Evolutionary conservation across 2,888 invertebrate genomes (phyloP).

Genomic region (Rotaria sp.): DNA sequence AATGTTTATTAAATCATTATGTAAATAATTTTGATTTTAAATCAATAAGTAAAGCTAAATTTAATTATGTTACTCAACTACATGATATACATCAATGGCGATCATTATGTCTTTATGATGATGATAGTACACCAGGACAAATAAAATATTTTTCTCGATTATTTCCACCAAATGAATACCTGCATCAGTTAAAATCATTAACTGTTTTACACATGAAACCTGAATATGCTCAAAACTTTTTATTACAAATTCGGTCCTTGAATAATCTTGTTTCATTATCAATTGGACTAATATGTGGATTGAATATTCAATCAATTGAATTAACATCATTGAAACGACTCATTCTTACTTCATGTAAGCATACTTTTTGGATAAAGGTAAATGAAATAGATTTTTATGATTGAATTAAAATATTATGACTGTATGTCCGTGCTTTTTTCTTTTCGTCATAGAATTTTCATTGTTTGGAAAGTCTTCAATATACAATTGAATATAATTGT

Average conservation of each 20-base stretch:
- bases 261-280: conserved; percentile 2
- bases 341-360: background rate
- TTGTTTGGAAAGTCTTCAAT: background rate
- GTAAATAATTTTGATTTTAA: background rate
- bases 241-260: background rate
- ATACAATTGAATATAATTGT: background rate
- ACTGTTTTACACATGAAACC: background rate
- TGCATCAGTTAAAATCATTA: background rate
- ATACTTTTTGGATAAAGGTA: background rate
- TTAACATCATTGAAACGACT: background rate
- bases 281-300: background rate
- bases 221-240: background rate
- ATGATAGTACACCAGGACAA: background rate
- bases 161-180: background rate
- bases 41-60: background rate
- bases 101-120: background rate
- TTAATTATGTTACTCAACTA: background rate
- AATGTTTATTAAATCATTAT: background rate
- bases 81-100: background rate
- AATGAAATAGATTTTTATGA: too few relatives aligned
- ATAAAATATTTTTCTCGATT: background rate
- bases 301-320: background rate
- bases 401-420: too few relatives aligned
- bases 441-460: background rate
- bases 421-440: too few relatives aligned